Conservation (phyloP, 2,888 invertebrate genomes). For the Gerris lacustris region DNA sequence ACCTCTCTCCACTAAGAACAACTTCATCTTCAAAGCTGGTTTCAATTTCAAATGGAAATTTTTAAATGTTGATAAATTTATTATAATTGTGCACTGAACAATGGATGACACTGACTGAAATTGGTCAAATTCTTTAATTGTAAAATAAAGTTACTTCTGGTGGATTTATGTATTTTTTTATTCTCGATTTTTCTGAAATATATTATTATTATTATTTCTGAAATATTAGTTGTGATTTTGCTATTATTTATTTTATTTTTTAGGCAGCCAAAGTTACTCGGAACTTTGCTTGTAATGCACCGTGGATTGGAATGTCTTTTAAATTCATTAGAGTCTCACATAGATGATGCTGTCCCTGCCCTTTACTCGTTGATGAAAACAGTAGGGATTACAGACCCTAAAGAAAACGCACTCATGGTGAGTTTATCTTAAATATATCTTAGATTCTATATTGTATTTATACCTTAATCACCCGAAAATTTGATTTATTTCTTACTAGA, state of each 20-base stretch:
- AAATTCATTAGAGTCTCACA: constrained; percentile 21
- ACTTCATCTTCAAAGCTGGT: too few relatives aligned
- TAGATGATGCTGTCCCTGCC: constrained; percentile 26
- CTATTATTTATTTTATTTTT: not conserved
- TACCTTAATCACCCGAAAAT: not conserved
- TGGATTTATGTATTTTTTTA: too few relatives aligned
- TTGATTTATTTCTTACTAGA: too few relatives aligned
- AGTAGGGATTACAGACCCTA: constrained; percentile 22
- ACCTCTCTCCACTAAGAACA: too few relatives aligned
- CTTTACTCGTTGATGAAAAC: constrained; percentile 26
- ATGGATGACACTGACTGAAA: too few relatives aligned
- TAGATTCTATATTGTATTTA: not conserved
- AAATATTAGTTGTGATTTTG: not conserved
- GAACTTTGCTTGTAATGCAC: constrained; percentile 22
- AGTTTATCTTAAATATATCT: constrained; percentile 4
- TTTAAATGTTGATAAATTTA: too few relatives aligned
- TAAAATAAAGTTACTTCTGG: too few relatives aligned
- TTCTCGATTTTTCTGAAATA: not conserved
- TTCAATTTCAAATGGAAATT: too few relatives aligned
- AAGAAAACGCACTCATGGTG: constrained; percentile 21
- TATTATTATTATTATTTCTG: not conserved
- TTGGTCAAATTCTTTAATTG: too few relatives aligned
- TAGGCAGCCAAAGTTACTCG: constrained; percentile 24
- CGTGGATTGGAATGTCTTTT: constrained; percentile 22
- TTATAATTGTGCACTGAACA: too few relatives aligned